A percentile compares a stretch with the other conserved stretches of the same genome.
These are phyloP conservation scores for Vanessa tameamea DNA, from an alignment of 1,140 invertebrate genomes.

Conservation along the genomic window DNA sequence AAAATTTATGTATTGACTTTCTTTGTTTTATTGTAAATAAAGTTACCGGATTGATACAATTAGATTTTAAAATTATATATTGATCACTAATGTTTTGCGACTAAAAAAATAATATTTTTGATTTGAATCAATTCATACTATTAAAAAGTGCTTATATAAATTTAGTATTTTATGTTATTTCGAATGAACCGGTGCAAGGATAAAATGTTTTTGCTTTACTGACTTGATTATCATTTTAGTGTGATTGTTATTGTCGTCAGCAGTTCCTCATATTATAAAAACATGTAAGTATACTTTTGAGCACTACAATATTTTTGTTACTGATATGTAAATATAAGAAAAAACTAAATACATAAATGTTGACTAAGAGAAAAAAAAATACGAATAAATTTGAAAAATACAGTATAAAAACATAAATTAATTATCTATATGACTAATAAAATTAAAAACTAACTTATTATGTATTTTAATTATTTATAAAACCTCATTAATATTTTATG, in stretches of 20 bases:
- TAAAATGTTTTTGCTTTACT: slow-evolving; percentile 10
- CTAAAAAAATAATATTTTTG: neutral
- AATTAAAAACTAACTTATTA: too few relatives aligned
- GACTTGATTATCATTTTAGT: slow-evolving; percentile 15
- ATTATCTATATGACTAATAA: too few relatives aligned
- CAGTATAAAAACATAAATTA: too few relatives aligned
- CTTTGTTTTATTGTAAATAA: slow-evolving; percentile 18
- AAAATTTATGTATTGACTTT: neutral
- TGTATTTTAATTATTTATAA: too few relatives aligned
- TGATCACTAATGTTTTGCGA: slow-evolving; percentile 15
- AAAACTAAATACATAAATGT: neutral
- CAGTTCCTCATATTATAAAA: slow-evolving; percentile 2
- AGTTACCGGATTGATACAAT: slow-evolving; percentile 23
- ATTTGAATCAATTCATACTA: neutral
- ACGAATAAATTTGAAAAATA: too few relatives aligned
- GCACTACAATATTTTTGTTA: neutral
- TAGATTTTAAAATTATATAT: slow-evolving; percentile 26
- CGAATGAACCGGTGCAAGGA: slow-evolving; percentile 17
- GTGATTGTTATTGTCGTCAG: slow-evolving; percentile 3
- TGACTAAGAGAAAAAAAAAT: neutral
- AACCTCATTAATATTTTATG: too few relatives aligned
- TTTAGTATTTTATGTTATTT: slow-evolving; percentile 3
- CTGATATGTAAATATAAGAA: slow-evolving; percentile 3
- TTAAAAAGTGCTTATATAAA: slow-evolving; percentile 8
- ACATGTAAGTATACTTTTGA: slow-evolving; percentile 6